phyloP scores from a whole-genome alignment of 2,113 vertebrate genomes.

The Agelaius phoeniceus region DNA sequence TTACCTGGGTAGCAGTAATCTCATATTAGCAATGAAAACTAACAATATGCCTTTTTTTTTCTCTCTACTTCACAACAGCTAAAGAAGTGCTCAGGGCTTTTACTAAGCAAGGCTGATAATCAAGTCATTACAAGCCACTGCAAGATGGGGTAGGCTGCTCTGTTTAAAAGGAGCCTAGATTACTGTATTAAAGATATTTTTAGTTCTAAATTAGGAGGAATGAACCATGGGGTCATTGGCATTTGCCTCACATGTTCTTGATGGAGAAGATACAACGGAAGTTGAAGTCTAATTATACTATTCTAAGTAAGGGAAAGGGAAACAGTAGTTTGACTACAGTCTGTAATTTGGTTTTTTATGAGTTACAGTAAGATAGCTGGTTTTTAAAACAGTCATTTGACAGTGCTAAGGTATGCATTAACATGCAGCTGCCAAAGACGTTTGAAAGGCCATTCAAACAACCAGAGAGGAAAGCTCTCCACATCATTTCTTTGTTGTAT shows the following conservation, averaged over 20 bases:
- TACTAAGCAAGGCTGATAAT: neutral
- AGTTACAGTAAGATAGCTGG: neutral
- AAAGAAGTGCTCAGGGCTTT: neutral
- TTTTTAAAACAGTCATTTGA: neutral
- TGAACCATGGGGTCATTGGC: neutral
- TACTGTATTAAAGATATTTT: neutral
- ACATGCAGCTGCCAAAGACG: neutral
- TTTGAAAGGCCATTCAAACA: neutral
- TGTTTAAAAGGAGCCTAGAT: neutral
- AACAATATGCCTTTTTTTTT: accelerated
- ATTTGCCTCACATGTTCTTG: neutral
- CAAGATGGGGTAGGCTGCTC: neutral
- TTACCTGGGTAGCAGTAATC: neutral
- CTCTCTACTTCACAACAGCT: neutral
- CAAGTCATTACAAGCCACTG: neutral
- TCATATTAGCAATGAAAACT: neutral
- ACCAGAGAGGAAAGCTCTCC: neutral
- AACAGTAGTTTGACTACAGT: neutral
- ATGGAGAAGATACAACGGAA: neutral
- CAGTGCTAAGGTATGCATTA: neutral
- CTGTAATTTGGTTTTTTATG: neutral
- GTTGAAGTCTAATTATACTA: neutral
- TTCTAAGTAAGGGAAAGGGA: neutral
- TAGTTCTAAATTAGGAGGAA: neutral
- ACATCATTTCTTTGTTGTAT: neutral